phyloP scores from a whole-genome alignment of 2,888 invertebrate genomes.

The Agonopterix heracliana region DNA sequence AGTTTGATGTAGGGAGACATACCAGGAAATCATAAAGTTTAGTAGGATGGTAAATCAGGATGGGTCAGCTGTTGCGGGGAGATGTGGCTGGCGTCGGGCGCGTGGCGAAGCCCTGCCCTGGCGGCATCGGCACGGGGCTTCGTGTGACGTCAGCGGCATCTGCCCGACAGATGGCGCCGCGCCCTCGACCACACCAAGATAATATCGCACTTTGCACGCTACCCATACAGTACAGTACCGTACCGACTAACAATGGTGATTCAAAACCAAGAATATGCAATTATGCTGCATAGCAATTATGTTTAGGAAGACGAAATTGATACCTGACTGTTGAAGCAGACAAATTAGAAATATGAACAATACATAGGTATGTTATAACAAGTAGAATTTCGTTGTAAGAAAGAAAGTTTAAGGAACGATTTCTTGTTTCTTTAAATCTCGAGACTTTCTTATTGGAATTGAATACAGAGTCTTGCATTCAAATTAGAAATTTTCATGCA shows the following conservation, averaged over 20 bases:
- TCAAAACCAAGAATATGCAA: slow-evolving; percentile 29
- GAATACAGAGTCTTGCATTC: no score
- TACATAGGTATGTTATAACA: no score
- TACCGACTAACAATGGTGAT: slow-evolving; percentile 28
- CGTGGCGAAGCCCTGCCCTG: slow-evolving; percentile 48
- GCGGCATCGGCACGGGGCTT: slow-evolving; percentile 36
- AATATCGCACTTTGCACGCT: slow-evolving; percentile 59
- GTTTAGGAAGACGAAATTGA: no score
- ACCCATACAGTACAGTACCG: slow-evolving; percentile 7
- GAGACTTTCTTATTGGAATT: no score
- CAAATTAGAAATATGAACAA: no score
- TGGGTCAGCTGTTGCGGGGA: slow-evolving; percentile 54
- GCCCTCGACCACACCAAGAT: slow-evolving; percentile 49
- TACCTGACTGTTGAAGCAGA: no score
- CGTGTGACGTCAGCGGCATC: slow-evolving; percentile 73
- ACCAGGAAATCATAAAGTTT: slow-evolving; percentile 33
- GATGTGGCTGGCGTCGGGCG: slow-evolving; percentile 32
- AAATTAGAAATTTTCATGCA: no score
- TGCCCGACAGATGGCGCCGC: slow-evolving; percentile 70
- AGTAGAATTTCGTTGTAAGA: no score
- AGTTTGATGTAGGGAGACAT: neutral
- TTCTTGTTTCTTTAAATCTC: no score
- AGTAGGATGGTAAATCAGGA: slow-evolving; percentile 54
- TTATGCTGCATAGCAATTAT: neutral
- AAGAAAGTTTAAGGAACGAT: no score